phyloP scores from a whole-genome alignment of 2,888 invertebrate species.

The Sinohyriopsis cumingii region DNA sequence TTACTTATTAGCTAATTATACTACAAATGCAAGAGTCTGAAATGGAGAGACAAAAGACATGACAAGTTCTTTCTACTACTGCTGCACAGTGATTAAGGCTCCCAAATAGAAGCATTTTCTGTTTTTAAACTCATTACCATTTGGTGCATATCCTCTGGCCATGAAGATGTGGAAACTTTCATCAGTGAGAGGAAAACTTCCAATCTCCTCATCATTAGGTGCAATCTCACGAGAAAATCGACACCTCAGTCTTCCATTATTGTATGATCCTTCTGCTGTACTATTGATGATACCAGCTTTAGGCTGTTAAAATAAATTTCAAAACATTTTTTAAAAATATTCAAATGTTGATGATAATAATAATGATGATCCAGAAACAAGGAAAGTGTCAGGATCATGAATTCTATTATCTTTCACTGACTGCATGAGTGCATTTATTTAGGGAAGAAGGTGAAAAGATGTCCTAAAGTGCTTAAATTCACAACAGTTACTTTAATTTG shows the following conservation, averaged over 20 bases:
- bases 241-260: conserved; percentile 53
- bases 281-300: conserved; percentile 34
- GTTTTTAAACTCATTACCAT: background rate
- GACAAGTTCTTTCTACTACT: no score
- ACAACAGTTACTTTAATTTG: no score
- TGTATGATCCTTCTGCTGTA: conserved; percentile 52
- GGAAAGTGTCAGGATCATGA: background rate
- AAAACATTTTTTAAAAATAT: background rate
- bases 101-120: no score
- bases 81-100: no score
- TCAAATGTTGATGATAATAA: background rate
- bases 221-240: conserved; percentile 41
- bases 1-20: no score
- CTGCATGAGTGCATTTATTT: background rate
- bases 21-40: no score
- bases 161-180: conserved; percentile 52
- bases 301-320: conserved; percentile 25
- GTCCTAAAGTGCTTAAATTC: no score
- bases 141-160: conserved; percentile 52
- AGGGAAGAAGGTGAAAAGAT: no score
- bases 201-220: conserved; percentile 33
- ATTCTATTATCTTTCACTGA: background rate
- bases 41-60: no score
- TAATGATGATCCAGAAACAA: background rate
- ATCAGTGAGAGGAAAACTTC: conserved; percentile 38